These are phyloP conservation scores for Epinotia demarniana DNA, from an alignment of 2,888 invertebrate species.

Conservation along the genomic window DNA sequence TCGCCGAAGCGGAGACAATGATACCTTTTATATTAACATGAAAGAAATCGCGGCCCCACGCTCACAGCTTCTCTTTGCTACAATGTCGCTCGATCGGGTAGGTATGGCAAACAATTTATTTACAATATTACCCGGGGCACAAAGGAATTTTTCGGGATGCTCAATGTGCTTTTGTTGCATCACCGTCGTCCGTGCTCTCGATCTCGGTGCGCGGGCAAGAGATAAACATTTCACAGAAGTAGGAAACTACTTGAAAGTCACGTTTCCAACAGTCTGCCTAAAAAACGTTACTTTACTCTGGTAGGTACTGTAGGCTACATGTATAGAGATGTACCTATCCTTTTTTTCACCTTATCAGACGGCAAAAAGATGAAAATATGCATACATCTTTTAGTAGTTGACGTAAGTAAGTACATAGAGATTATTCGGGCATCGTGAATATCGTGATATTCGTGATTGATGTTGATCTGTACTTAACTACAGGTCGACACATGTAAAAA, in stretches of 20 bases:
- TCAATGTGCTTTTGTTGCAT: conserved; percentile 41
- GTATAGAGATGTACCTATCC: no score
- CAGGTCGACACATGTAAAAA: no score
- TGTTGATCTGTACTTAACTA: neutral
- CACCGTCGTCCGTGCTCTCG: conserved; percentile 18
- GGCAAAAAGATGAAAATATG: no score
- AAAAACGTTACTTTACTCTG: conserved; percentile 16
- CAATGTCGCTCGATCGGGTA: conserved; percentile 13
- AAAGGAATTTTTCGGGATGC: conserved; percentile 36
- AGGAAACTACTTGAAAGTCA: conserved; percentile 23
- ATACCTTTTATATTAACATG: conserved; percentile 44
- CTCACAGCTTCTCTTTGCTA: conserved; percentile 25
- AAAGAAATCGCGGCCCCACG: conserved; percentile 39
- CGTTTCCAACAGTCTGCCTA: conserved; percentile 19
- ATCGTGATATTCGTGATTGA: neutral
- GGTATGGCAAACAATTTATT: conserved; percentile 27
- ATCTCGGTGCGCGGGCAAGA: conserved; percentile 11
- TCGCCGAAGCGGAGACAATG: conserved; percentile 43
- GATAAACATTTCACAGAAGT: conserved; percentile 21
- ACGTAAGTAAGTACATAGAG: neutral
- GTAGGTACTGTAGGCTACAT: neutral
- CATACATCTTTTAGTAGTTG: no score
- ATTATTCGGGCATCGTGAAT: neutral
- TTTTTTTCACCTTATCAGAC: no score
- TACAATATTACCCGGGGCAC: conserved; percentile 21